phyloP scores from a whole-genome alignment of 2,797 vertebrate species.

The Acanthurus lineatus region DNA sequence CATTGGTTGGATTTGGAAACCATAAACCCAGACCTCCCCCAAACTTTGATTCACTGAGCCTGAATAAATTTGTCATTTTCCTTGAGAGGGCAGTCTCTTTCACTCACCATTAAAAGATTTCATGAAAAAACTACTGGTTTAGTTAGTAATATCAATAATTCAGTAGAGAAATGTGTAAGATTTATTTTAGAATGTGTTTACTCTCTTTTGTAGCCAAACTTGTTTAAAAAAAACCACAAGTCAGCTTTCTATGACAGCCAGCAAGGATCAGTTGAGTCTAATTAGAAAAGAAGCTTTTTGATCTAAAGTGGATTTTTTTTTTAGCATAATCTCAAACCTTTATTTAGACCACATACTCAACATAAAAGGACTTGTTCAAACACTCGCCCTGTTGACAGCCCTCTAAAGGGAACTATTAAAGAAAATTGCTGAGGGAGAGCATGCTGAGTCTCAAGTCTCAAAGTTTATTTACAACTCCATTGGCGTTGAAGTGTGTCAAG shows the following conservation, averaged over 20 bases:
- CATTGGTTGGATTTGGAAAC: not conserved
- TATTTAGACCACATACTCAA: not conserved
- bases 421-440: slow-evolving; percentile 39
- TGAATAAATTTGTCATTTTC: not conserved
- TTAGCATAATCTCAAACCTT: slow-evolving; percentile 18
- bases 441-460: slow-evolving; percentile 23
- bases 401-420: slow-evolving; percentile 18
- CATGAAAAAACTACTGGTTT: not conserved
- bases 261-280: not conserved
- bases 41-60: not conserved
- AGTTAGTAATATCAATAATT: not conserved
- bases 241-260: not conserved
- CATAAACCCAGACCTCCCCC: not conserved
- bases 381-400: slow-evolving; percentile 17
- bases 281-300: slow-evolving; percentile 15
- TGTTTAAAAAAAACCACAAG: not conserved
- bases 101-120: not conserved
- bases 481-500: slow-evolving; percentile 51
- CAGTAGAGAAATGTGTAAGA: not conserved
- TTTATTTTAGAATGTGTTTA: not conserved
- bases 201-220: not conserved
- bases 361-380: slow-evolving; percentile 26
- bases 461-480: slow-evolving; percentile 61
- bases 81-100: not conserved
- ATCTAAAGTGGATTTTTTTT: not conserved